A percentile compares a stretch with the other conserved stretches of the same genome.
phyloP scores from a whole-genome alignment of 2,797 vertebrate genomes.

The Brachymystax lenok region DNA sequence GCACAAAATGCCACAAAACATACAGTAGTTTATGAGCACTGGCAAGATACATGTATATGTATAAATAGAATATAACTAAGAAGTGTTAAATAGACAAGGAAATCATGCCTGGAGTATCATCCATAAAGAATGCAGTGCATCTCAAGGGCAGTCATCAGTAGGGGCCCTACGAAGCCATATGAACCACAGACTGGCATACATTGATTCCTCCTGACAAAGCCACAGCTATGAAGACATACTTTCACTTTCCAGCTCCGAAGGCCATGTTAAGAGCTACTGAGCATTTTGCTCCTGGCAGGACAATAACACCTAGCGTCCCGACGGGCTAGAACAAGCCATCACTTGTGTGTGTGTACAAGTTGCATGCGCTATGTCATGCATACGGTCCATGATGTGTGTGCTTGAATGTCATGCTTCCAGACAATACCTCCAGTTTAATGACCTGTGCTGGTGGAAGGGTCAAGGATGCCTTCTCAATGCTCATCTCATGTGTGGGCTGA shows the following conservation, averaged over 20 bases:
- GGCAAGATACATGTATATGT: background rate
- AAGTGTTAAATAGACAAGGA: background rate
- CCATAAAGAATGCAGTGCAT: constrained; percentile 32
- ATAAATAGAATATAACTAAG: background rate
- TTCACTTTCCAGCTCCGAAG: constrained; percentile 41
- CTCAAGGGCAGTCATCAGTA: constrained; percentile 14
- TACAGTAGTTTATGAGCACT: background rate
- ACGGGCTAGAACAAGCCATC: constrained; percentile 15
- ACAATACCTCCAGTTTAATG: constrained; percentile 49
- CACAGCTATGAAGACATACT: constrained; percentile 55
- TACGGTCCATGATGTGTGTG: constrained; percentile 4
- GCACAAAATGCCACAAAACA: background rate
- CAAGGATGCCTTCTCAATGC: constrained; percentile 32
- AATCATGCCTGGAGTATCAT: background rate
- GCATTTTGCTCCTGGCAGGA: background rate
- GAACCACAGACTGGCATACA: constrained; percentile 29
- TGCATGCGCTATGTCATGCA: background rate
- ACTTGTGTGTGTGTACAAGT: background rate
- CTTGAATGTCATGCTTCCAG: constrained; percentile 8
- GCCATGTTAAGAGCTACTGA: background rate
- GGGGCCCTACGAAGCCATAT: constrained; percentile 18
- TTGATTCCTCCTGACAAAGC: constrained; percentile 41
- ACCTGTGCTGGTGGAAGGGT: constrained; percentile 28
- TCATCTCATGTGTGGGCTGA: constrained; percentile 41
- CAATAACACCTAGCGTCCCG: background rate